Evolutionary conservation across 2,113 vertebrate genomes (phyloP).

Genomic region (Mohoua ochrocephala): DNA sequence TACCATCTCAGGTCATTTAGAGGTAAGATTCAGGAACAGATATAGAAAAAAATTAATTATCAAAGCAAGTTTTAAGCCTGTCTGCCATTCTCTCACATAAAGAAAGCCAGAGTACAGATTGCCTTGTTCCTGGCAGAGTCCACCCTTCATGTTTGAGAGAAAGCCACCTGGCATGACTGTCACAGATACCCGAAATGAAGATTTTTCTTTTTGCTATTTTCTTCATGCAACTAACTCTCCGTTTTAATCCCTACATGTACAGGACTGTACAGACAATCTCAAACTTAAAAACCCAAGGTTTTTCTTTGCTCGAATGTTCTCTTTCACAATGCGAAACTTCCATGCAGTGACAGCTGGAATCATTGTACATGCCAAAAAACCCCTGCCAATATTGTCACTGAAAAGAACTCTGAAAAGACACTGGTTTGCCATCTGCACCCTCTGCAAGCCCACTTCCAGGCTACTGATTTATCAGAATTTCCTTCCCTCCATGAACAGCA

Average conservation of each 20-base stretch:
- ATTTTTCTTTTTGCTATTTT: neutral
- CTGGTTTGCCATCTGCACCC: neutral
- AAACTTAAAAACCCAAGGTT: neutral
- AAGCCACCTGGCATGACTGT: neutral
- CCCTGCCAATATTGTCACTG: neutral
- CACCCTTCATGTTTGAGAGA: neutral
- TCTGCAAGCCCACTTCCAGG: neutral
- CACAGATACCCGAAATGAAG: accelerated
- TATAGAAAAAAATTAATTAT: neutral
- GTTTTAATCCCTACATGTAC: neutral
- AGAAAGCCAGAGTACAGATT: neutral
- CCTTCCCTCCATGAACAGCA: neutral
- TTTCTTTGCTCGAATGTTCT: neutral
- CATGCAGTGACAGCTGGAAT: neutral
- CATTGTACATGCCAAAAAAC: neutral
- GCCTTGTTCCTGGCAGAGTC: neutral
- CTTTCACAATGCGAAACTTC: neutral
- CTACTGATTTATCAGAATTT: neutral
- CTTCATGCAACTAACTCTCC: neutral
- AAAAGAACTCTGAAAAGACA: neutral
- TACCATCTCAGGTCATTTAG: neutral
- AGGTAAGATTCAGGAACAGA: neutral
- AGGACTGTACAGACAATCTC: neutral
- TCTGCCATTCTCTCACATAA: neutral
- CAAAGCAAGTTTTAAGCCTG: neutral